Evolutionary conservation across 64 coral and sea anemone species (phyloP).

Genomic region (Orbicella faveolata): DNA sequence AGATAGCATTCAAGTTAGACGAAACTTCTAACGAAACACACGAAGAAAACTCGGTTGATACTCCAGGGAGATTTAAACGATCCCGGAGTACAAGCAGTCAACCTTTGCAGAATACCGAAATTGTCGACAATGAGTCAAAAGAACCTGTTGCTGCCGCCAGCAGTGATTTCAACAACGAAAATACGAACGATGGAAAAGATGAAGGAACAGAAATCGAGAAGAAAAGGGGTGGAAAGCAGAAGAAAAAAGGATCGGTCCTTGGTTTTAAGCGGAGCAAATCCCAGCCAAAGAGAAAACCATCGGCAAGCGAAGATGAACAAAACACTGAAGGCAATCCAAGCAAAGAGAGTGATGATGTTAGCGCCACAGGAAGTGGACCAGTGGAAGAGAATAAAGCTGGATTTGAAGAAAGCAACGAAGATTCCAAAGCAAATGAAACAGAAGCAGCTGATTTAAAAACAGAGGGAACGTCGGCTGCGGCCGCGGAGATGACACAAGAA

Average conservation of each 20-base stretch:
- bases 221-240: not conserved
- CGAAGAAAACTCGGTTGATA: not conserved
- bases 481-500: not conserved
- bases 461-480: not conserved
- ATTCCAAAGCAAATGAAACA: not conserved
- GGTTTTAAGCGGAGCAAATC: conserved; percentile 1
- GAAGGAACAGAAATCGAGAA: not conserved
- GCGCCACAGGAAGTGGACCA: not conserved
- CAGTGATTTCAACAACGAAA: not conserved
- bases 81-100: not conserved
- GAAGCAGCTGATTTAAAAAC: not conserved
- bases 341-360: not conserved
- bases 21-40: not conserved
- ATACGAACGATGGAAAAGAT: not conserved
- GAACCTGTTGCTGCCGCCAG: not conserved
- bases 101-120: not conserved
- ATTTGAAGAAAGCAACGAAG: conserved; percentile 2
- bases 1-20: not conserved
- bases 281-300: not conserved
- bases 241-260: conserved; percentile 9
- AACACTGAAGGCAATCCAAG: conserved; percentile 4
- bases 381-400: not conserved
- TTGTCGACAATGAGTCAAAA: not conserved
- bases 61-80: not conserved
- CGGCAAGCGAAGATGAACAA: not conserved